These are phyloP conservation scores for Byasa hedistus DNA, from an alignment of 2,888 invertebrate genomes.

Conservation along the genomic window DNA sequence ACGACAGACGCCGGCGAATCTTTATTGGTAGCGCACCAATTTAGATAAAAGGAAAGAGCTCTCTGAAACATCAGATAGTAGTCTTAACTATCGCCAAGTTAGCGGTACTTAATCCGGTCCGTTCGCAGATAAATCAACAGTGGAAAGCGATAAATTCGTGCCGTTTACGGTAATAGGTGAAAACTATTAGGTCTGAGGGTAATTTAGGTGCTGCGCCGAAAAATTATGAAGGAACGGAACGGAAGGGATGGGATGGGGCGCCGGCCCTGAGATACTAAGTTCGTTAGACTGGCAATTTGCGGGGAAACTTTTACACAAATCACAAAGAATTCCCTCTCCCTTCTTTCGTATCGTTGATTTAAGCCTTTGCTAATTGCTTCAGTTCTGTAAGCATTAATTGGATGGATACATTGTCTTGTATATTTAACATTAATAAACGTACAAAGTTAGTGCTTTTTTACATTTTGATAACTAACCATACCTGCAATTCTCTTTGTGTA, in stretches of 20 bases:
- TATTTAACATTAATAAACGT: background rate
- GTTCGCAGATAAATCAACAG: constrained; percentile 77
- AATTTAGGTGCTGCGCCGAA: constrained; percentile 64
- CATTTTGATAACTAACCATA: too few species aligned
- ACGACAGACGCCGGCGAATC: constrained; percentile 78
- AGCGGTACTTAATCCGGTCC: constrained; percentile 78
- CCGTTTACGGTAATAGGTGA: constrained; percentile 76
- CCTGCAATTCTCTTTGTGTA: too few species aligned
- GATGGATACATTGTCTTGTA: background rate
- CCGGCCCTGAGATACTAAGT: constrained; percentile 26
- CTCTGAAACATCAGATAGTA: constrained; percentile 77
- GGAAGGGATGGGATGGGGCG: constrained; percentile 35
- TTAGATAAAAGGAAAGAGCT: constrained; percentile 80
- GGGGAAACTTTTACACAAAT: constrained; percentile 31
- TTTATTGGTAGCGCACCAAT: constrained; percentile 80
- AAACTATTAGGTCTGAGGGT: constrained; percentile 74
- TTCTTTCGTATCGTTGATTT: constrained; percentile 24
- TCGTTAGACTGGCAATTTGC: constrained; percentile 29
- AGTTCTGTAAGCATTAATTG: background rate
- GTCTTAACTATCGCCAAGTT: constrained; percentile 80
- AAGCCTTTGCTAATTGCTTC: constrained; percentile 23
- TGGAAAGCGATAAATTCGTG: constrained; percentile 73
- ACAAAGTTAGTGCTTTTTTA: background rate
- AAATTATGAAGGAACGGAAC: constrained; percentile 52
- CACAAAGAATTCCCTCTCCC: constrained; percentile 25